Conservation (phyloP, 2,113 vertebrate genomes). For the Panthera uncia region DNA sequence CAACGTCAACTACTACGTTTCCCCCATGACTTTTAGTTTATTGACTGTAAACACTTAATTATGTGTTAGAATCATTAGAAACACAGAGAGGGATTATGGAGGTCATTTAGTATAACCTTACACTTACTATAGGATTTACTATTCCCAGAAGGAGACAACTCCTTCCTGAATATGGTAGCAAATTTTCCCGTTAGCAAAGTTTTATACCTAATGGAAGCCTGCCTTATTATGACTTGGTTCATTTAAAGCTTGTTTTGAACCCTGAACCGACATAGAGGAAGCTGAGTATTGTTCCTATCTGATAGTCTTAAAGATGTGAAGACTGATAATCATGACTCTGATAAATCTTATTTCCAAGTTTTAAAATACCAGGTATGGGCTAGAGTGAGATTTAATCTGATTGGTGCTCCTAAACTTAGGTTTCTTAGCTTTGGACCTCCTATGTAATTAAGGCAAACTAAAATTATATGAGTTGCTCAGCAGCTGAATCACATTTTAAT, state of each 20-base stretch:
- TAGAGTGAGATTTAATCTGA: not conserved
- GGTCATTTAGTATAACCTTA: not conserved
- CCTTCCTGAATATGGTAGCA: not conserved
- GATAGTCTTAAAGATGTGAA: not conserved
- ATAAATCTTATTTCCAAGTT: not conserved
- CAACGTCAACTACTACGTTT: not conserved
- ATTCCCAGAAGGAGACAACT: not conserved
- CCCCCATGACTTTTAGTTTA: not conserved
- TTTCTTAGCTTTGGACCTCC: not conserved
- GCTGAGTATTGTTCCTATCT: not conserved
- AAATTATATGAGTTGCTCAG: not conserved
- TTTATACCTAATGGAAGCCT: not conserved
- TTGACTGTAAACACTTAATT: conserved; percentile 12
- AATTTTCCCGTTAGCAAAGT: not conserved
- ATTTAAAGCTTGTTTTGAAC: conserved; percentile 11
- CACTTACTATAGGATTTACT: not conserved
- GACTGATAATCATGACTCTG: not conserved
- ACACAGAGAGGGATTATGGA: not conserved
- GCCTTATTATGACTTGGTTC: not conserved
- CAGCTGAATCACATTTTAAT: not conserved
- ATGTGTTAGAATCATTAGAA: conserved; percentile 8
- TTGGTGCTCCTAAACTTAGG: not conserved
- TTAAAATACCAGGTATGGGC: not conserved
- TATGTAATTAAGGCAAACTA: not conserved
- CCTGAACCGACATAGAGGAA: not conserved